Evolutionary conservation across 2,797 vertebrate species (phyloP), one percentile per base, ranked within the genome.

Genomic region (Buphagus erythrorhynchus): DNA sequence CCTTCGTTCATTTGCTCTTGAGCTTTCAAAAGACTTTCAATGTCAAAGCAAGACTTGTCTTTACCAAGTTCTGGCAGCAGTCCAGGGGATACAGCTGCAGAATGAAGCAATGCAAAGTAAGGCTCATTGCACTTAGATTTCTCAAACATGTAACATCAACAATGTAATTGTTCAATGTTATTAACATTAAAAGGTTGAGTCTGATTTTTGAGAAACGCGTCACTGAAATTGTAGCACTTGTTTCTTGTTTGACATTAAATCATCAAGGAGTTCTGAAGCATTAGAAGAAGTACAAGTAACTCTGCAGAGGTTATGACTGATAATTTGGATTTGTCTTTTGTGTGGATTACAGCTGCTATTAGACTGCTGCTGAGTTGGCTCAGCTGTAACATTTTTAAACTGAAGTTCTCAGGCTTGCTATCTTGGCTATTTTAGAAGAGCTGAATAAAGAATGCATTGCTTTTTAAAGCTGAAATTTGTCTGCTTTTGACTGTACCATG

Each of bases 71-170:
- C 88, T 88, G 46, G 71, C 96, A 35, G 96, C 91, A n/a, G 77
- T 93, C 86, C 96, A 94, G 52, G 67, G 80, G 26, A 55, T 95
- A 3, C 97, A 97, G 58, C 75, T 93, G 66, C 86, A 93, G 51
- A 45, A 52, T 25, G 96, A 96, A 91, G 94, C 98, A 63, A 52
- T 97, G 76, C 97, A 97, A 88, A 97, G 98, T 99, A 91, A 98
- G 98, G 95, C 71, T 77, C 24, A 16, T 36, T 63, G 45, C 40
- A 52, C 31, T 78, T 67, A 11, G 3, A 43, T 88, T 86, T 90
- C 46, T 90, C 46, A 65, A 31, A 66, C 28, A 5, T 15, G 15
- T 58, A 83, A 38, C 13, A 43, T 52, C 57, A 85, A 49, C 57
- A 54, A 2, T 74, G n/a, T 54, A 31, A 42, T 52, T 79, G 36